Base-by-base conservation (phyloP, 1,140 invertebrate species). In the Bicyclus anynana region DNA sequence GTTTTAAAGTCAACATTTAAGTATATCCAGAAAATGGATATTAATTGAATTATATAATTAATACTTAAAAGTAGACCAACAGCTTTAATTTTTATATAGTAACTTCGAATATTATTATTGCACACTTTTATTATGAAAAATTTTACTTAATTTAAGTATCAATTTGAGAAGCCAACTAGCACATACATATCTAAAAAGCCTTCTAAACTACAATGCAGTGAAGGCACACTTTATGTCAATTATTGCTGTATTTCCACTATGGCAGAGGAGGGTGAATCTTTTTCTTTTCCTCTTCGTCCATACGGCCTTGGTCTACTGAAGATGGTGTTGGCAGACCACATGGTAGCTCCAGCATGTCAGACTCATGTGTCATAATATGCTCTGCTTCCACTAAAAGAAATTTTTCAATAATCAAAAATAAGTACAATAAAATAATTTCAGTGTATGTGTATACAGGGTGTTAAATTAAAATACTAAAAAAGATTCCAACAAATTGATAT, bases 291-390 rank as follows among this genome's bases (percentile, higher is more conserved):
- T 93, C 92, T 23, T 89, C 89, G 56, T 92, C 90, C 40, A 92
- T 72, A 18, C 93, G 89, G 0, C 92, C 92, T 62, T 93, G 90
- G 69, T 94, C 94, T 38, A 94, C 91, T 5, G 90, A 90, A 0
- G 92, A 90, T 1, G 93, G 91, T 0, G 92, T 92, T 18, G 94
- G 94, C 5, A 94, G 77, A 2, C 93, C 94, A 42, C 92, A 91
- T 1, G 94, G 94, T 66, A 93, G 81, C 53, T 92, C 90, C 3
- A 95, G 72, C 38, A 93, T 73, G 33, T 93, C 91, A 23, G 84
- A 77, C 74, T 95, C 94, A 71, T 93, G 93, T 51, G 93, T 91
- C 87, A 95, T 91, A 47, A 95, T 94, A 75, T 94, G 93, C 77
- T 95, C 94, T 27, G 94, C 94, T 89, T 95, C 94, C 80, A 91